Conservation (phyloP, 2,797 vertebrate species). For the Argentina silus region DNA sequence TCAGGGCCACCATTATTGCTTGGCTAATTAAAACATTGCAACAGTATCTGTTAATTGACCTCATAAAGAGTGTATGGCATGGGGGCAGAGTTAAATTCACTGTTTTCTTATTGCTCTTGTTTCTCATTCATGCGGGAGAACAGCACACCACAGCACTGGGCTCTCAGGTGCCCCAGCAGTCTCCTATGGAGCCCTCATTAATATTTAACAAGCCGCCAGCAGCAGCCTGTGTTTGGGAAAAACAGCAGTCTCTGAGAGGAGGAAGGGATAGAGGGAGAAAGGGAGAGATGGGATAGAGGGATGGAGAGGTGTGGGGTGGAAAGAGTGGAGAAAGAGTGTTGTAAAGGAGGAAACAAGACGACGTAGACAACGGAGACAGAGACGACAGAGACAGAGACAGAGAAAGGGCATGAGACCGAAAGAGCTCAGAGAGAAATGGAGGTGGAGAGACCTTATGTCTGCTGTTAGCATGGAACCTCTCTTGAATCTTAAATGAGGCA, state of each 20-base stretch:
- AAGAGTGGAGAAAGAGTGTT: conserved; percentile 36
- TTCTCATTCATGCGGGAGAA: conserved; percentile 25
- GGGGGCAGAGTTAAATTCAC: conserved; percentile 40
- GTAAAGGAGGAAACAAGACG: background rate
- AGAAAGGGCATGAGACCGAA: background rate
- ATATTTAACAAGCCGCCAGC: conserved; percentile 48
- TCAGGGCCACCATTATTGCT: conserved; percentile 64
- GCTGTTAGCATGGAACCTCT: conserved; percentile 20
- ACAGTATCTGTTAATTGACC: conserved; percentile 53
- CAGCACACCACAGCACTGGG: conserved; percentile 7
- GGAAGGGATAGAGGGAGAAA: background rate
- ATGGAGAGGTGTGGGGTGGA: conserved; percentile 11
- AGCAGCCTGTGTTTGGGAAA: conserved; percentile 28
- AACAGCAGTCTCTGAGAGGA: conserved; percentile 32
- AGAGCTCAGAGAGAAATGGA: background rate
- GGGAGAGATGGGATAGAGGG: background rate
- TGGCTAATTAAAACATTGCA: conserved; percentile 67
- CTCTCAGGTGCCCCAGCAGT: conserved; percentile 11
- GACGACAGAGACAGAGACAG: background rate
- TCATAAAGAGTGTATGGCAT: conserved; percentile 25
- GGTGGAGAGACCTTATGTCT: conserved; percentile 15
- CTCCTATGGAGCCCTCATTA: conserved; percentile 43
- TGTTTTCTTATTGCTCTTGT: conserved; percentile 28
- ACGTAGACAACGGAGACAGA: background rate
- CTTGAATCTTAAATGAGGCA: conserved; percentile 53